phyloP scores from a whole-genome alignment of 2,113 vertebrate genomes.

The Chaenogobius annularis region DNA sequence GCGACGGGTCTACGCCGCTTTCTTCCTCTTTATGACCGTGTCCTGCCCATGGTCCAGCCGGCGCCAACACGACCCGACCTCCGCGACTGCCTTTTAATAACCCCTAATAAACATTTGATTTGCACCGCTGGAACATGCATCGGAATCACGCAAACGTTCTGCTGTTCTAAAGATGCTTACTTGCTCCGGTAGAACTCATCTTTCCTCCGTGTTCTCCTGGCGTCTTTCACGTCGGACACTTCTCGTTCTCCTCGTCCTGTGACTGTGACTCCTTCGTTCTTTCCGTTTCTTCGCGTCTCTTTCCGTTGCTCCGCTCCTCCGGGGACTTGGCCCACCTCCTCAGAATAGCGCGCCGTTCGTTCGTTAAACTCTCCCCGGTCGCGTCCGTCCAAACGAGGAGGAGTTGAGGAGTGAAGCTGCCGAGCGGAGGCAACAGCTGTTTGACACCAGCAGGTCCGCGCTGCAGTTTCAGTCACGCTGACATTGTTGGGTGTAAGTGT shows the following conservation, averaged over 20 bases:
- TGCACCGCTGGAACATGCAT: neutral
- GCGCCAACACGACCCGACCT: neutral
- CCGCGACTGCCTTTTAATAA: neutral
- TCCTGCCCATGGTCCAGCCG: neutral
- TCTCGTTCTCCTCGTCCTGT: slow-evolving; percentile 4
- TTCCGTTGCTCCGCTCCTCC: slow-evolving; percentile 13
- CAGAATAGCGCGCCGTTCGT: slow-evolving; percentile 61
- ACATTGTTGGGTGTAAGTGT: too few relatives aligned
- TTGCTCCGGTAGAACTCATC: neutral
- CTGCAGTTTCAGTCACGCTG: too few relatives aligned
- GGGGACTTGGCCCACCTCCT: slow-evolving; percentile 67
- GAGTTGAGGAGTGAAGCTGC: too few relatives aligned
- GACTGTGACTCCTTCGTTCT: slow-evolving; percentile 4
- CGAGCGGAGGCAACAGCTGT: too few relatives aligned
- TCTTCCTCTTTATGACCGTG: neutral
- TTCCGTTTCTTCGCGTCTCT: neutral
- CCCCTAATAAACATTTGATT: neutral
- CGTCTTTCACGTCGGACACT: slow-evolving; percentile 29
- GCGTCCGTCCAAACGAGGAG: neutral
- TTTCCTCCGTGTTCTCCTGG: slow-evolving; percentile 25
- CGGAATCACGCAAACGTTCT: too few relatives aligned
- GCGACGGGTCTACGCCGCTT: neutral
- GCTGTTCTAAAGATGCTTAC: neutral
- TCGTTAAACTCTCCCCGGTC: slow-evolving; percentile 26
- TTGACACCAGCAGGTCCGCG: too few relatives aligned